Evolutionary conservation across 2,797 vertebrate genomes (phyloP).

Genomic region (Onychomys arenicola): DNA sequence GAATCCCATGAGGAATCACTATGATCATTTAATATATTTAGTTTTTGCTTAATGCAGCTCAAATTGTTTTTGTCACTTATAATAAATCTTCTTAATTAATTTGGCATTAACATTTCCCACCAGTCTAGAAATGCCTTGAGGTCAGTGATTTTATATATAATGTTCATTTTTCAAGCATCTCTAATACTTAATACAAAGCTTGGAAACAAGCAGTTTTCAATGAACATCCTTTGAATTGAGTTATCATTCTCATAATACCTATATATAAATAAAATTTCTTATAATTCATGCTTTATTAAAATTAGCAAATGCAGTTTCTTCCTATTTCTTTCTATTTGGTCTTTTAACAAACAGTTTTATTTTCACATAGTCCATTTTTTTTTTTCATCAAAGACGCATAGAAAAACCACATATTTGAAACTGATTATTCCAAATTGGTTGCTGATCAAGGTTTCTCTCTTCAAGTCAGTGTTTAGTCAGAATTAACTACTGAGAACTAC

Average conservation of each 20-base stretch:
- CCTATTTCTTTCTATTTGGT: background rate
- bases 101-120: background rate
- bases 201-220: background rate
- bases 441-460: background rate
- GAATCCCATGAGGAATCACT: background rate
- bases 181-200: background rate
- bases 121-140: slow-evolving; percentile 37
- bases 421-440: slow-evolving; percentile 42
- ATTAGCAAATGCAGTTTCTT: slow-evolving; percentile 45
- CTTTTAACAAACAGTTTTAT: slow-evolving; percentile 48
- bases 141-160: background rate
- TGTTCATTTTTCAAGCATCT: slow-evolving; percentile 50
- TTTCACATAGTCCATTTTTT: background rate
- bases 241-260: slow-evolving; percentile 17
- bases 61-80: slow-evolving; percentile 42
- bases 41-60: slow-evolving; percentile 37
- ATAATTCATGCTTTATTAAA: slow-evolving; percentile 49
- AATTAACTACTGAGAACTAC: background rate
- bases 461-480: background rate
- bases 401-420: slow-evolving; percentile 58
- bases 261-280: slow-evolving; percentile 29
- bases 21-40: background rate
- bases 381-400: slow-evolving; percentile 39
- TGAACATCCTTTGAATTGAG: slow-evolving; percentile 26
- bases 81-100: slow-evolving; percentile 54